Evolutionary conservation across 2,797 vertebrate species (phyloP), one percentile per base, ranked within the genome.

Genomic region (Gobionotothen gibberifrons): DNA sequence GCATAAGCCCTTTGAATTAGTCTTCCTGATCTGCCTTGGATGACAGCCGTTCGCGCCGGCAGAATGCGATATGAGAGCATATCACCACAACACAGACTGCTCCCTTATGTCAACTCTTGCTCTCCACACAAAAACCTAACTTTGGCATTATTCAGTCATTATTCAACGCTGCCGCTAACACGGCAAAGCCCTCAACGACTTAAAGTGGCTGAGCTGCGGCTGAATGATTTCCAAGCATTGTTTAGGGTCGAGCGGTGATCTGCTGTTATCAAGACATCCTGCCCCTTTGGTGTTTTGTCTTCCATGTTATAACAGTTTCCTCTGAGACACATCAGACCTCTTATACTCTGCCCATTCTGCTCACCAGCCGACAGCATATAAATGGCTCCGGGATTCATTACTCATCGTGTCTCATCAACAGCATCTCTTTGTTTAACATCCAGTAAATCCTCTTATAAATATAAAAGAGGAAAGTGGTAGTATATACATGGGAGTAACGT

Each of bases 1-100:
- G 81, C 85, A 85, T 91, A 90, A 92, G 86, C 88, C 80, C 65
- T 90, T 83, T 89, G 87, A 90, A 92, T 92, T 90, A 89, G 89
- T 89, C 88, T 72, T 82, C 86, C 87, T 85, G 89, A 92, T 92
- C 89, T 89, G 88, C 85, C 74, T 81, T 53, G 83, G 86, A 88
- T 87, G 89, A 86, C 90, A 87, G 87, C 79, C 61, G 72, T 79
- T 86, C 26, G 43, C 36, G 4, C 79, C 61, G 72, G 76, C 86
- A 81, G 81, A 89, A 89, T 83, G 66, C 62, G 69, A 87, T 84
- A 88, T 84, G 86, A 86, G 85, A 77, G 79, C 87, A 58, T 85
- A 90, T 90, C 89, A 69, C 72, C 77, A 78, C 79, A 83, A 90
- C 82, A 72, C 89, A 89, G 86, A 69, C 82, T 51, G 55, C 29